Conservation (phyloP, 2,888 invertebrate genomes). For the Galerucella pusilla region DNA sequence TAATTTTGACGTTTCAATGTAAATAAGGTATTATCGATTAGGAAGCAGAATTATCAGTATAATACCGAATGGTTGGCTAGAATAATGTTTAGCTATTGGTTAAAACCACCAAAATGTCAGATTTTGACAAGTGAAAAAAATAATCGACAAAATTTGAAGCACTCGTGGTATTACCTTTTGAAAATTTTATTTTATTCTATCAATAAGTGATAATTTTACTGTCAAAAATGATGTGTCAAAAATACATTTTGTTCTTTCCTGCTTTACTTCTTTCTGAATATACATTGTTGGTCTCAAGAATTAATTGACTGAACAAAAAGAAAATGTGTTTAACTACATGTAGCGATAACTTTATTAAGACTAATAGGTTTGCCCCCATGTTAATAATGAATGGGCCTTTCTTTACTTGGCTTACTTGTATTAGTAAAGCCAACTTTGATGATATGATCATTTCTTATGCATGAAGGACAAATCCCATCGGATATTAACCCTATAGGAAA, state of each 20-base stretch:
- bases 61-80: too few species aligned
- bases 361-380: conserved; percentile 8
- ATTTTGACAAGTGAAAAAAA: too few species aligned
- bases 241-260: not conserved
- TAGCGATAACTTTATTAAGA: conserved; percentile 6
- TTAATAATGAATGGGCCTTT: not conserved
- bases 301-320: not conserved
- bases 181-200: too few species aligned
- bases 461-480: not conserved
- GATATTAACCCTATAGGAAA: not conserved
- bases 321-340: conserved; percentile 10
- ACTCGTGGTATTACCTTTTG: too few species aligned
- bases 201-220: too few species aligned
- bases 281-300: too few species aligned
- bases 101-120: too few species aligned
- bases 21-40: too few species aligned
- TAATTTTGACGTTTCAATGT: too few species aligned
- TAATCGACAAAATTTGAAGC: too few species aligned
- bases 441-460: conserved; percentile 5
- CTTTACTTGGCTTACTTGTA: conserved; percentile 5
- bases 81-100: too few species aligned
- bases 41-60: too few species aligned
- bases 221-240: not conserved
- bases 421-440: conserved; percentile 3
- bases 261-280: not conserved